Evolutionary conservation across 1,140 invertebrate species (phyloP).

Genomic region (Leguminivora glycinivorella): DNA sequence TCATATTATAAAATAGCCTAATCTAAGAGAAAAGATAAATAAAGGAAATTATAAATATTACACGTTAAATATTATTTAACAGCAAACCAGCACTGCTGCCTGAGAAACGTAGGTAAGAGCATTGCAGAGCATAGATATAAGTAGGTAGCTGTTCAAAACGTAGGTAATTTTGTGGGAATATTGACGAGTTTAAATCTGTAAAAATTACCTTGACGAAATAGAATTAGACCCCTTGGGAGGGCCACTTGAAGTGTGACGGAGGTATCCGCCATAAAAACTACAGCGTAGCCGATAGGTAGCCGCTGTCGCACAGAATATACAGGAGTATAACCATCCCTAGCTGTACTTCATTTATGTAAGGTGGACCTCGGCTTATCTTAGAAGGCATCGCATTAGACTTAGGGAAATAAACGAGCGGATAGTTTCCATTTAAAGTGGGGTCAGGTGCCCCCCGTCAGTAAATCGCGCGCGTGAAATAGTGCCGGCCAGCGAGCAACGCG

Average conservation of each 20-base stretch:
- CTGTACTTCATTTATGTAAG: not conserved
- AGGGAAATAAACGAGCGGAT: conserved; percentile 41
- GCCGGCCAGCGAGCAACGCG: conserved; percentile 31
- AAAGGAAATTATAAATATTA: too few species aligned
- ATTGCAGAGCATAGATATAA: not conserved
- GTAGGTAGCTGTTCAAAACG: not conserved
- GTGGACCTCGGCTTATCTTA: conserved; percentile 30
- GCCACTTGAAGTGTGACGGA: conserved; percentile 8
- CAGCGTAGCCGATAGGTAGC: not conserved
- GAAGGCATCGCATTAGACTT: conserved; percentile 62
- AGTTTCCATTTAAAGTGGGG: conserved; percentile 46
- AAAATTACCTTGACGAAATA: not conserved
- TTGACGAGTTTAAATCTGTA: not conserved
- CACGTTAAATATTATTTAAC: too few species aligned
- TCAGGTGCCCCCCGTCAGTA: conserved; percentile 43
- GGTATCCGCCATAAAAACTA: conserved; percentile 6
- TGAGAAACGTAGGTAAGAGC: not conserved
- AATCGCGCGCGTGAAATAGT: conserved; percentile 51
- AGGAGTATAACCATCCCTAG: not conserved
- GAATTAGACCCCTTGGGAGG: conserved; percentile 9
- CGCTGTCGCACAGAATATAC: not conserved
- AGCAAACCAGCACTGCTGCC: too few species aligned
- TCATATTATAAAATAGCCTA: too few species aligned
- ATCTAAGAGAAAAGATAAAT: too few species aligned
- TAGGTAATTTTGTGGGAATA: not conserved